These are phyloP conservation scores for Andrena bicolor DNA, from an alignment of 2,888 invertebrate species.

Conservation along the genomic window DNA sequence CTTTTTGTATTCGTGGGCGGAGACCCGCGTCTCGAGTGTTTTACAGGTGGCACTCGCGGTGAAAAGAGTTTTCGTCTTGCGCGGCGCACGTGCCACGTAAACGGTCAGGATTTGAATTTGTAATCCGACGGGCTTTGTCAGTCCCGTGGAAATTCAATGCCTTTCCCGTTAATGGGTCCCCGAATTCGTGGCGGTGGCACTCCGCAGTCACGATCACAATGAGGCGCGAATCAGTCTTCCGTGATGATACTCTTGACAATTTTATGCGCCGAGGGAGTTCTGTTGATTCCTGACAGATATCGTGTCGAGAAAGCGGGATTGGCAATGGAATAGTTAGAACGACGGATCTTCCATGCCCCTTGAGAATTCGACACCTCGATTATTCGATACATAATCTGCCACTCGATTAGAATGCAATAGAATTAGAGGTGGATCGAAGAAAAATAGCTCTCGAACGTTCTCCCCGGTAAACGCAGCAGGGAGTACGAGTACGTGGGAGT, in stretches of 20 bases:
- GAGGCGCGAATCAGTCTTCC: constrained; percentile 61
- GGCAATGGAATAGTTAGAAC: too few species aligned
- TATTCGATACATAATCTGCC: too few species aligned
- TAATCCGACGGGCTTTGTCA: constrained; percentile 79
- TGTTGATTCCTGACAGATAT: background rate
- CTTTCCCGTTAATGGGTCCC: constrained; percentile 75
- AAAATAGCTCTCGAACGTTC: background rate
- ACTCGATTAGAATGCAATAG: too few species aligned
- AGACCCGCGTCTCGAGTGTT: constrained; percentile 25
- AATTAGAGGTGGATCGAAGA: background rate
- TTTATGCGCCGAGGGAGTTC: constrained; percentile 31
- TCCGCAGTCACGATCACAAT: constrained; percentile 70
- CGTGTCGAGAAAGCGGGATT: background rate
- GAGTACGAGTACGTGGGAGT: too few species aligned
- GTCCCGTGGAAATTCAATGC: constrained; percentile 79
- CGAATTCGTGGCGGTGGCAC: constrained; percentile 75
- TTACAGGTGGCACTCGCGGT: constrained; percentile 66
- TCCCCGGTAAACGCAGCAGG: too few species aligned
- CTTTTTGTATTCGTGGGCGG: constrained; percentile 30
- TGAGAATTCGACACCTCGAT: too few species aligned
- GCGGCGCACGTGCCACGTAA: constrained; percentile 74
- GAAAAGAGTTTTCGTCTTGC: constrained; percentile 73
- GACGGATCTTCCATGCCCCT: too few species aligned
- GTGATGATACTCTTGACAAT: constrained; percentile 51
- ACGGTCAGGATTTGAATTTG: constrained; percentile 78